Percentiles rank a stretch among this genome's conserved stretches.
phyloP scores from a whole-genome alignment of 2,888 invertebrate genomes.

The Escarpia spicata region DNA sequence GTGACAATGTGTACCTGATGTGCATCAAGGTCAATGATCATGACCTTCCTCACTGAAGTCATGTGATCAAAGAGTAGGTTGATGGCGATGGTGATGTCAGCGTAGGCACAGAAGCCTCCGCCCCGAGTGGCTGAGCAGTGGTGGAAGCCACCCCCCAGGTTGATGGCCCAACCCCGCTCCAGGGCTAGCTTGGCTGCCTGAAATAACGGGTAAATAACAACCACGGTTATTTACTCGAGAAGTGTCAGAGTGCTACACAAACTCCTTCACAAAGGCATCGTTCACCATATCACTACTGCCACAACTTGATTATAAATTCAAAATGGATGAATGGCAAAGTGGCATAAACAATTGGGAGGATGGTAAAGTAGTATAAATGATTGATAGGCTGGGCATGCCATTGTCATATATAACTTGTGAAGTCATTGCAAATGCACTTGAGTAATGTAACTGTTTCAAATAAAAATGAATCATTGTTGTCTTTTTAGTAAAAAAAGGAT shows the following conservation, averaged over 20 bases:
- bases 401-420: too few species aligned
- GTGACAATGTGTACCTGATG: constrained; percentile 76
- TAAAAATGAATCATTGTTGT: too few species aligned
- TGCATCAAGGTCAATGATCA: constrained; percentile 92
- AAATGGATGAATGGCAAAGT: too few species aligned
- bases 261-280: neutral
- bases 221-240: neutral
- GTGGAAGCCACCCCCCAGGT: constrained; percentile 91
- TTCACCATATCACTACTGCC: too few species aligned
- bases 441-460: too few species aligned
- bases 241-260: neutral
- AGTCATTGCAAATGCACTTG: too few species aligned
- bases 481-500: too few species aligned
- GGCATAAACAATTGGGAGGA: too few species aligned
- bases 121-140: constrained; percentile 82
- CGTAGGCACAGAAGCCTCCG: constrained; percentile 90
- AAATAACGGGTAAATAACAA: constrained; percentile 26
- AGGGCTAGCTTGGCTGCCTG: constrained; percentile 83
- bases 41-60: constrained; percentile 68
- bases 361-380: too few species aligned
- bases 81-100: constrained; percentile 85
- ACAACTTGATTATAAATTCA: too few species aligned
- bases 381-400: too few species aligned
- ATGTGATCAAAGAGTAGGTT: constrained; percentile 73
- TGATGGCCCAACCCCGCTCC: constrained; percentile 87